Base-by-base conservation (phyloP, 2,888 invertebrate genomes). In the Cremastinae sp. region DNA sequence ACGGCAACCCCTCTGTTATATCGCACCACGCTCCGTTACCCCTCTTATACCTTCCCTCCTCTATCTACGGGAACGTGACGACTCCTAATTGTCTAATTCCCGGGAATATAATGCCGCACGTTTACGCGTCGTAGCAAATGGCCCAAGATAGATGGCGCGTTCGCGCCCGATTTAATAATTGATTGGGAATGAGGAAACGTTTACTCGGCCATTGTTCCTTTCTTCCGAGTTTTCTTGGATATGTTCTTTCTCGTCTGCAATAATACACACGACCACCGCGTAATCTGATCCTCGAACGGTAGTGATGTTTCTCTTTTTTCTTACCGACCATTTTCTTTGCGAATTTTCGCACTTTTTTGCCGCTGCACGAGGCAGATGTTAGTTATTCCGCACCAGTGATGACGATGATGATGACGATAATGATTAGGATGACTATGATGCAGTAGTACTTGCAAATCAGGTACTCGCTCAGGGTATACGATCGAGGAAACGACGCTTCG, bases 11-110 rank as follows among this genome's bases (percentile, higher is more conserved):
- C 43, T n/a, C n/a, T 56, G 10, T 20, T 16, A 53, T 47, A 38
- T 54, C 69, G 41, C 41, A 43, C 28, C 72, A 71, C 78, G 64
- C 72, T 77, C 66, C 64, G 54, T 70, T 70, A 43, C 66, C 66
- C 65, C 49, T 47, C 56, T 47, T 61, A 28, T 65, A 54, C 47
- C 47, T 45, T 28, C 45, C 54, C 64, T 53, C 54, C 45, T 34
- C 54, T 66, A 36, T 73, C 54, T 53, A 45, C 53, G 80, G 81
- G 83, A 87, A 89, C 89, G 89, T 89, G 88, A 89, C 89, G 89
- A 88, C 87, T 88, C 88, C 89, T 89, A 89, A 89, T 89, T 89
- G 89, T 88, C 88, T 89, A 89, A 89, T 89, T 89, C 89, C 88
- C 88, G 86, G 84, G 86, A 85, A 82, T 84, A 84, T 84, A 84